A percentile compares a stretch with the other conserved stretches of the same genome.
Conservation (phyloP, 1,140 invertebrate species). For the Platyura marginata region DNA sequence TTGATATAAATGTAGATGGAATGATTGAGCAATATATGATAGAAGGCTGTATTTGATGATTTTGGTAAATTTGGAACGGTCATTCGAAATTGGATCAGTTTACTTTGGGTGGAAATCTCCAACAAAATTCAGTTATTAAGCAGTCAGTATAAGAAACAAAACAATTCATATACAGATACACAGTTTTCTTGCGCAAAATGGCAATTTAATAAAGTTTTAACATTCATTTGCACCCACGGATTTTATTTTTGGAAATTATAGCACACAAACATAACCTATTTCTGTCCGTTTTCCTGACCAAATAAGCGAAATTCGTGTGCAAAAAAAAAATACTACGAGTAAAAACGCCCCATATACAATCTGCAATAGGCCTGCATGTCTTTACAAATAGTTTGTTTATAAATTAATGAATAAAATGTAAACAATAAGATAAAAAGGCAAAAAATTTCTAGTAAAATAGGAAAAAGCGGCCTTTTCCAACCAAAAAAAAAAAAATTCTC, state of each 20-base stretch:
- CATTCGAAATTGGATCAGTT: too few relatives aligned
- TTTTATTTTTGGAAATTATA: background rate
- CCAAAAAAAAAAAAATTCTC: too few relatives aligned
- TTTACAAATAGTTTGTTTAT: background rate
- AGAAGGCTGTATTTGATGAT: too few relatives aligned
- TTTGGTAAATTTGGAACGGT: too few relatives aligned
- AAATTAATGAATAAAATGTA: background rate
- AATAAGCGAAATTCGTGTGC: background rate
- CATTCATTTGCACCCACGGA: background rate
- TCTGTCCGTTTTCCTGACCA: background rate
- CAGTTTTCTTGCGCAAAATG: background rate
- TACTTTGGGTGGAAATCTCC: too few relatives aligned
- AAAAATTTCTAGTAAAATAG: background rate
- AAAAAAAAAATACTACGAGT: too few relatives aligned
- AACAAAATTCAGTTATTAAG: too few relatives aligned
- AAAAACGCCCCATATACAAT: too few relatives aligned
- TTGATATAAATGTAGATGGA: too few relatives aligned
- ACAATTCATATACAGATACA: background rate
- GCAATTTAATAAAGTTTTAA: background rate
- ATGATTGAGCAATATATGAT: too few relatives aligned
- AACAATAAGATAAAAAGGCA: background rate
- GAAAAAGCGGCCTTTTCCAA: background rate
- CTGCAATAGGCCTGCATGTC: too few relatives aligned
- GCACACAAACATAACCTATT: background rate
- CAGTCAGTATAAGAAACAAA: too few relatives aligned